A percentile compares a stretch with the other conserved stretches of the same genome.
Conservation (phyloP, 1,140 invertebrate species). For the Probaryconus sp. region DNA sequence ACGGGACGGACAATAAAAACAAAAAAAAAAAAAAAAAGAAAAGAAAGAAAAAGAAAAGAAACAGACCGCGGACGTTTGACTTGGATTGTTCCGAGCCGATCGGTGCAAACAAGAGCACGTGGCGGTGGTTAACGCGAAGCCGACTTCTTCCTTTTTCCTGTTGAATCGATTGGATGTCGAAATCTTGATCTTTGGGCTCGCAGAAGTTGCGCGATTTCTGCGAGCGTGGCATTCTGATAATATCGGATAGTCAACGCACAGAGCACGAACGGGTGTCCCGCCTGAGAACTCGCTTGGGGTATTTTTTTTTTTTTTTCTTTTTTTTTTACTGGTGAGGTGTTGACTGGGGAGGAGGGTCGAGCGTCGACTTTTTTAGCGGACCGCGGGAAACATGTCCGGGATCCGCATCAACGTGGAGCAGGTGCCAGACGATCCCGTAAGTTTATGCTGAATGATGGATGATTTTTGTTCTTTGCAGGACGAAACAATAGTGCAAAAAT, state of each 20-base stretch:
- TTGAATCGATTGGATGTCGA: slow-evolving; percentile 7
- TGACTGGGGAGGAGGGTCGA: too few species aligned
- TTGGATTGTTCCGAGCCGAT: not conserved
- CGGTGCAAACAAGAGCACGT: slow-evolving; percentile 24
- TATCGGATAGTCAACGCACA: slow-evolving; percentile 68
- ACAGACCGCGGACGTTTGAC: slow-evolving; percentile 23
- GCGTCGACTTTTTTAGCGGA: too few species aligned
- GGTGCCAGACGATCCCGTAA: slow-evolving; percentile 53
- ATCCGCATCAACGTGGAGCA: slow-evolving; percentile 68
- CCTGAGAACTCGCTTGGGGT: slow-evolving; percentile 1
- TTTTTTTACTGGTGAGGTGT: too few species aligned
- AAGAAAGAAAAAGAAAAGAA: not conserved
- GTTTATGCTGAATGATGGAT: too few species aligned
- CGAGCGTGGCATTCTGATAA: slow-evolving; percentile 8
- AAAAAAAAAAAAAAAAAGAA: slow-evolving; percentile 3
- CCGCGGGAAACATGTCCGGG: slow-evolving; percentile 61
- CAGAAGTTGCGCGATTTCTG: not conserved
- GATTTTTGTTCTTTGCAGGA: too few species aligned
- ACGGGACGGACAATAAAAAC: too few species aligned
- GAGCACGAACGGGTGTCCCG: slow-evolving; percentile 58
- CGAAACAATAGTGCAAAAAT: too few species aligned
- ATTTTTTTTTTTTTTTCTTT: too few species aligned
- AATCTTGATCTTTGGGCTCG: not conserved
- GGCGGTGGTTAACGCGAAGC: slow-evolving; percentile 29
- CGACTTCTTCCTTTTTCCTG: slow-evolving; percentile 9